Evolutionary conservation across 2,113 vertebrate genomes (phyloP), one percentile per base, ranked within the genome.

Genomic region (Gavialis gangeticus): DNA sequence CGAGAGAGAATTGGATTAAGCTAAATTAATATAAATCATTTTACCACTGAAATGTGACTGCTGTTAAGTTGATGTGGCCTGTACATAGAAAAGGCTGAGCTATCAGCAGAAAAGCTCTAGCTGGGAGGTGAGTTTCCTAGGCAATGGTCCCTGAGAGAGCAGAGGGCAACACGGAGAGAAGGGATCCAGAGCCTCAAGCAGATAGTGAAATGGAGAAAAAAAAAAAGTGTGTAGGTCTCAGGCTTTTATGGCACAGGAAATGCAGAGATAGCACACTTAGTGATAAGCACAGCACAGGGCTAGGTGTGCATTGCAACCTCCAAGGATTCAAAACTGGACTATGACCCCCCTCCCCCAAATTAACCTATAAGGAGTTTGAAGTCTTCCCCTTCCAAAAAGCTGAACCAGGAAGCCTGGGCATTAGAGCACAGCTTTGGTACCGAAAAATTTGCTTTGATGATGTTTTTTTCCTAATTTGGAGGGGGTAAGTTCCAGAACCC

Each of bases 191-290:
- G 91, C 91, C 87, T 93, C 7, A 0, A 94, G 96, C 95, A 90
- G 80, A 90, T 89, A 46, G 46, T 87, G 95, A 93, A 96, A 64
- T 0, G 18, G 75, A 91, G 75, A 77, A 92, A 89, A 91, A 95
- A 92, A 88, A 92, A 96, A n/a, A n/a, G 92, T 1, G 3, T 93
- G 66, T 17, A 75, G 71, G 82, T 92, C 87, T 92, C 75, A 18
- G 88, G 71, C 89, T 83, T 95, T 91, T 56, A 96, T 93, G 79
- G 83, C 56, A 2, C 46, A 82, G 64, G 0, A 0, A 0, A 1
- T 56, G 71, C 46, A 30, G 66, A 54, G 78, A 85, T 84, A 86
- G 77, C 55, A 6, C 46, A 46, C 46, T 46, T 46, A 46, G 46
- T 46, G 46, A 46, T 9, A 9, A 46, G 46, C 46, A 46, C 46